phyloP scores from a whole-genome alignment of 2,888 invertebrate genomes.

The Colostygia pectinataria region DNA sequence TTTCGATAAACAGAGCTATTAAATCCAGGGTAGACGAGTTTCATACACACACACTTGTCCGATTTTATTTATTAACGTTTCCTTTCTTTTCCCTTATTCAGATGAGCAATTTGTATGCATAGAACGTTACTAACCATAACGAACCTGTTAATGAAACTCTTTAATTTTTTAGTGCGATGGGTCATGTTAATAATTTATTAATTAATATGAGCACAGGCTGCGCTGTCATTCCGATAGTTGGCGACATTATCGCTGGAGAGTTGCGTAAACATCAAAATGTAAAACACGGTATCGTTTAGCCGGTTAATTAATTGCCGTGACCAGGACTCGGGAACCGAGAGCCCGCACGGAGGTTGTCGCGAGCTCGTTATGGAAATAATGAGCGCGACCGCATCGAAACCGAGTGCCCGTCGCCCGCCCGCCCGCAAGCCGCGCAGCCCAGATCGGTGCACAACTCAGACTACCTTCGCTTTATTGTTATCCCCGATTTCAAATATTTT shows the following conservation, averaged over 20 bases:
- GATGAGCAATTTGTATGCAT: constrained; percentile 75
- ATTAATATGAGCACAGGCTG: constrained; percentile 70
- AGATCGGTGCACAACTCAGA: constrained; percentile 61
- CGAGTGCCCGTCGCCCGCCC: constrained; percentile 22
- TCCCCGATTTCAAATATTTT: constrained; percentile 51
- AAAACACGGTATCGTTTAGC: constrained; percentile 80
- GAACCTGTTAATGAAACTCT: constrained; percentile 72
- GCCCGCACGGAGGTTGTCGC: constrained; percentile 51
- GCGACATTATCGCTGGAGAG: constrained; percentile 78
- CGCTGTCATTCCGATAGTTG: constrained; percentile 65
- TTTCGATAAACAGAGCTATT: neutral
- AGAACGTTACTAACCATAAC: constrained; percentile 61
- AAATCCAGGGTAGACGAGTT: neutral
- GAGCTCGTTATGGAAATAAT: constrained; percentile 78
- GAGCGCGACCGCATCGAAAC: constrained; percentile 57
- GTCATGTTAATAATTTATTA: constrained; percentile 73
- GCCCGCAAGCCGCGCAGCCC: constrained; percentile 27
- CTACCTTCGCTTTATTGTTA: constrained; percentile 60
- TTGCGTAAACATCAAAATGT: constrained; percentile 79
- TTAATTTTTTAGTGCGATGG: constrained; percentile 75
- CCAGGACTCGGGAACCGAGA: constrained; percentile 59
- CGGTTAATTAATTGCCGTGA: constrained; percentile 79
- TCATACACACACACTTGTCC: neutral
- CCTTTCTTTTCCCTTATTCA: constrained; percentile 58
- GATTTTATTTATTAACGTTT: constrained; percentile 42